Evolutionary conservation across 2,113 vertebrate species (phyloP).

Genomic region (Equus przewalskii): DNA sequence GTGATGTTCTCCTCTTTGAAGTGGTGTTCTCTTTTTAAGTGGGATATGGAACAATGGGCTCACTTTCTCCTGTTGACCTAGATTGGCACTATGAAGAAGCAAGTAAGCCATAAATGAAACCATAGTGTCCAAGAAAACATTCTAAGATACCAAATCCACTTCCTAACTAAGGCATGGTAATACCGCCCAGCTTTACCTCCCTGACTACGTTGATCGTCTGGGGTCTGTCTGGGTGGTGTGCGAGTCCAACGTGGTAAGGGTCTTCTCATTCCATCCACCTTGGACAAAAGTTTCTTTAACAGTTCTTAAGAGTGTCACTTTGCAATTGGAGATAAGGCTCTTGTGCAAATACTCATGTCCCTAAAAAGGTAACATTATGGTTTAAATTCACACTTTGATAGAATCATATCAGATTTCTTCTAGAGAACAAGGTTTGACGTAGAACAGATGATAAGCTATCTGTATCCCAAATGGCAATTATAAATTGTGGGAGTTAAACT

Average conservation of each 20-base stretch:
- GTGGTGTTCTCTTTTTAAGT: slow-evolving; percentile 58
- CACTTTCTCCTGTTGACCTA: slow-evolving; percentile 53
- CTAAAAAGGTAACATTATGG: slow-evolving; percentile 63
- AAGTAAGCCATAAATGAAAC: slow-evolving; percentile 43
- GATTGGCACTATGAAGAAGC: slow-evolving; percentile 33
- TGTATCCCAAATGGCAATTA: slow-evolving; percentile 2
- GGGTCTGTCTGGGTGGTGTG: background rate
- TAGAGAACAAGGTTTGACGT: background rate
- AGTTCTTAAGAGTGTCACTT: slow-evolving; percentile 50
- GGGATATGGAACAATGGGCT: slow-evolving; percentile 40
- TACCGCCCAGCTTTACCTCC: background rate
- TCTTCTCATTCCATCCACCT: slow-evolving; percentile 23
- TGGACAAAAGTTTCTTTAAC: slow-evolving; percentile 54
- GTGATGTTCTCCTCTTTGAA: slow-evolving; percentile 57
- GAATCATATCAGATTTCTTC: slow-evolving; percentile 67
- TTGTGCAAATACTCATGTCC: slow-evolving; percentile 11
- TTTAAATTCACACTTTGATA: slow-evolving; percentile 42
- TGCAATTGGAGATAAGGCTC: slow-evolving; percentile 47
- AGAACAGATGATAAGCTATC: slow-evolving; percentile 10
- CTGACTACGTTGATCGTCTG: background rate
- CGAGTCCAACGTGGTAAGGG: background rate
- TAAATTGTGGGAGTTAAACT: slow-evolving; percentile 26
- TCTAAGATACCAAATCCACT: slow-evolving; percentile 17
- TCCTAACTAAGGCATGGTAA: background rate
- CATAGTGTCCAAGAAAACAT: slow-evolving; percentile 44